These are phyloP conservation scores for Proterorhinus semilunaris DNA, from an alignment of 2,113 vertebrate species.

Conservation along the genomic window DNA sequence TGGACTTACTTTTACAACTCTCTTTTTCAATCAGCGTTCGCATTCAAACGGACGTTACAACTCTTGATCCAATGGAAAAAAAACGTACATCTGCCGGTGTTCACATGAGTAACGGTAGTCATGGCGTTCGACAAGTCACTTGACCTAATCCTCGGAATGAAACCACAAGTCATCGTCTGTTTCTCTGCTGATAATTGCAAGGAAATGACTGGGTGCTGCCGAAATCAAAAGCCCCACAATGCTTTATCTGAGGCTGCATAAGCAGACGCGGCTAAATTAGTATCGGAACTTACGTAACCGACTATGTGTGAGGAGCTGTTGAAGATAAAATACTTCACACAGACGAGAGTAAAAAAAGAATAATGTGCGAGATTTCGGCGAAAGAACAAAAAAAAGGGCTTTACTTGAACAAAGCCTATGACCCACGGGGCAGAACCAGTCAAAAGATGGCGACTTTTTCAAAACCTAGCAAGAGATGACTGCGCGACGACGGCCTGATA, in stretches of 20 bases:
- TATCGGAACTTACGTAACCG: constrained; percentile 20
- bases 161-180: constrained; percentile 16
- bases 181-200: constrained; percentile 29
- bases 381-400: constrained; percentile 39
- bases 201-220: constrained; percentile 8
- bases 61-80: too few relatives aligned
- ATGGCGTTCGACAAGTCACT: constrained; percentile 1
- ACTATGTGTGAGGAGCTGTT: constrained; percentile 19
- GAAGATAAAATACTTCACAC: constrained; percentile 31
- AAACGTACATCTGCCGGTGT: background rate
- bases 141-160: constrained; percentile 22
- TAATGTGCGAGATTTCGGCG: constrained; percentile 23
- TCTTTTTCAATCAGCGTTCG: too few relatives aligned
- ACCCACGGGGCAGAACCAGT: constrained; percentile 21
- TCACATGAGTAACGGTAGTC: constrained; percentile 3
- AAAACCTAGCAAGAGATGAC: constrained; percentile 18
- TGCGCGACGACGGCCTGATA: constrained; percentile 22
- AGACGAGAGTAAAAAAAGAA: constrained; percentile 7
- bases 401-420: constrained; percentile 39
- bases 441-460: constrained; percentile 15
- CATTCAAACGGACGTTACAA: too few relatives aligned
- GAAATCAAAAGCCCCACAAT: constrained; percentile 14
- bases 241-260: constrained; percentile 29
- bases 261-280: constrained; percentile 21
- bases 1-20: too few relatives aligned